Conservation (phyloP, 2,888 invertebrate species). For the Nymphalis polychloros region DNA sequence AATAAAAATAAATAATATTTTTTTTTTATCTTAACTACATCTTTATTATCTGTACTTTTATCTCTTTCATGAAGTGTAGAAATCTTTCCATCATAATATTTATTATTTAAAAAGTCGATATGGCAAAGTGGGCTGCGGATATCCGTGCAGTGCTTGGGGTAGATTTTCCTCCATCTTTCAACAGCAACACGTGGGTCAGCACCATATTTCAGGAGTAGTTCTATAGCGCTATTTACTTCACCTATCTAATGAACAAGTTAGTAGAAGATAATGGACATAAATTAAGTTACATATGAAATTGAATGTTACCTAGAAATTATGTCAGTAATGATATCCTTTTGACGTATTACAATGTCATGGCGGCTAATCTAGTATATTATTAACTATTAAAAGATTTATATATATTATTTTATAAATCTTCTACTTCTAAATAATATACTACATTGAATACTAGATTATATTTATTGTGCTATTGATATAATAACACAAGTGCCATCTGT, state of each 20-base stretch:
- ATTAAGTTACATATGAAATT: not conserved
- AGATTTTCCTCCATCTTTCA: conserved; percentile 59
- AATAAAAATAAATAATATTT: too few species aligned
- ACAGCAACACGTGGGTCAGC: conserved; percentile 54
- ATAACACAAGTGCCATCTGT: too few species aligned
- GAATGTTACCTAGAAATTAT: not conserved
- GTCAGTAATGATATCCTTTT: too few species aligned
- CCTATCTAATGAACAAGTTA: conserved; percentile 50
- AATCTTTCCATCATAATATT: conserved; percentile 56
- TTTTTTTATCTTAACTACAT: conserved; percentile 43
- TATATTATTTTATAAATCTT: too few species aligned
- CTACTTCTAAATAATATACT: too few species aligned
- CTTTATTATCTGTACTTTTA: conserved; percentile 33
- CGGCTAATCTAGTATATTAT: too few species aligned
- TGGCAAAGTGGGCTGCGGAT: conserved; percentile 56
- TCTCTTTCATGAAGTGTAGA: conserved; percentile 48
- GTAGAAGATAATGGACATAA: too few species aligned
- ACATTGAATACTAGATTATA: too few species aligned
- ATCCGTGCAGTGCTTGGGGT: conserved; percentile 64
- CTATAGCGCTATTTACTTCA: conserved; percentile 62
- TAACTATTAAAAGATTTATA: too few species aligned
- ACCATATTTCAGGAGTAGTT: conserved; percentile 60
- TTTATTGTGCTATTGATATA: too few species aligned
- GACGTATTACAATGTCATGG: too few species aligned
- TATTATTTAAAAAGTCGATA: conserved; percentile 52